These are phyloP conservation scores for Probaryconus sp. DNA, from an alignment of 1,140 invertebrate species.

Conservation along the genomic window DNA sequence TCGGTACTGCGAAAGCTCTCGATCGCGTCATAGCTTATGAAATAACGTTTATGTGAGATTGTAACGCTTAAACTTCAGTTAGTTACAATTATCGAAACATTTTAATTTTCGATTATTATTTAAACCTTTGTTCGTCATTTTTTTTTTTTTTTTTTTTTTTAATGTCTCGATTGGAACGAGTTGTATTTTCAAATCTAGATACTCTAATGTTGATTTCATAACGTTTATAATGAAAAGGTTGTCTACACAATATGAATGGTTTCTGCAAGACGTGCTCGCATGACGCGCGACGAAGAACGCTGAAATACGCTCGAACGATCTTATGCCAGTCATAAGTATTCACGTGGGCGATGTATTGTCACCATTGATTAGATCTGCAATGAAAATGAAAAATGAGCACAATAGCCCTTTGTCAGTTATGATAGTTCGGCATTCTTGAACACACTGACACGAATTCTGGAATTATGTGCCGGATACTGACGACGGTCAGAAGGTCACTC, in stretches of 20 bases:
- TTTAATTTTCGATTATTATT: too few species aligned
- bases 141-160: too few species aligned
- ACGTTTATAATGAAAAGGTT: slow-evolving; percentile 4
- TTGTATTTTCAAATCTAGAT: too few species aligned
- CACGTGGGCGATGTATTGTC: slow-evolving; percentile 67
- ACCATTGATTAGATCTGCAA: slow-evolving; percentile 69
- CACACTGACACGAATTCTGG: slow-evolving; percentile 38
- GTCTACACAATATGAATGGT: background rate
- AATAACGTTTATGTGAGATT: too few species aligned
- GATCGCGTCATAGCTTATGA: slow-evolving; percentile 5
- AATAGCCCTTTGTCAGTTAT: slow-evolving; percentile 73
- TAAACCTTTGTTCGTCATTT: too few species aligned
- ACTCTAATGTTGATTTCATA: background rate
- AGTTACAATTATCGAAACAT: too few species aligned
- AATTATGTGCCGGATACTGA: slow-evolving; percentile 17
- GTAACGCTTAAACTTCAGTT: too few species aligned
- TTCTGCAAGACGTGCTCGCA: background rate
- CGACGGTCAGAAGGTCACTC: slow-evolving; percentile 6
- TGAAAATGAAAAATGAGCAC: slow-evolving; percentile 65
- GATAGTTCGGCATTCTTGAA: slow-evolving; percentile 43
- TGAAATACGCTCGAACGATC: slow-evolving; percentile 46
- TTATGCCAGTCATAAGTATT: slow-evolving; percentile 63
- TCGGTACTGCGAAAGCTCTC: slow-evolving; percentile 13
- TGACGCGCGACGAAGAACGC: slow-evolving; percentile 5
- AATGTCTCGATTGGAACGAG: too few species aligned